phyloP scores from a whole-genome alignment of 2,113 vertebrate species.

The Anolis carolinensis region DNA sequence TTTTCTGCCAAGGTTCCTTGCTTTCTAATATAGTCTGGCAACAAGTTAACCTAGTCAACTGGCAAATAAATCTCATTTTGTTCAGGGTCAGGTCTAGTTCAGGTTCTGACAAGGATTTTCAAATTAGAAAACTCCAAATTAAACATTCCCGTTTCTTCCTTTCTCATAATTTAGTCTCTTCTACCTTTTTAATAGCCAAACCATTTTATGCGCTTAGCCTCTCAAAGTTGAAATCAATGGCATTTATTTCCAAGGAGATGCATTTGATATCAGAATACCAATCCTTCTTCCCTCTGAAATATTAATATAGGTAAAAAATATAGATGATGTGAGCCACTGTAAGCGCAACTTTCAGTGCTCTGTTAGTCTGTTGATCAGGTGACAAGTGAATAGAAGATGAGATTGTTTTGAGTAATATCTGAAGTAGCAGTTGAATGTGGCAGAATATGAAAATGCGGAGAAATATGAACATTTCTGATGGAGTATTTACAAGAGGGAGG shows the following conservation, averaged over 20 bases:
- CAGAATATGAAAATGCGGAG: conserved; percentile 15
- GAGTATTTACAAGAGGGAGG: conserved; percentile 35
- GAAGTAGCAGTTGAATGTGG: conserved; percentile 31
- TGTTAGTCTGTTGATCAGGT: conserved; percentile 21
- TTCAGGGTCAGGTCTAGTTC: conserved; percentile 10
- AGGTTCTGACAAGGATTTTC: not conserved
- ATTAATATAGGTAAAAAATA: conserved; percentile 35
- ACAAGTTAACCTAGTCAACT: not conserved
- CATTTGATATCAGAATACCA: conserved; percentile 30
- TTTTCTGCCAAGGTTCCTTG: not conserved
- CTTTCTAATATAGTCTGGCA: not conserved
- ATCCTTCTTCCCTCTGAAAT: conserved; percentile 23
- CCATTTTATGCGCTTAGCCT: conserved; percentile 12
- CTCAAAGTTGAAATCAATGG: conserved; percentile 6
- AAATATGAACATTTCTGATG: conserved; percentile 5
- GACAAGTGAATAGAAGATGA: conserved; percentile 37
- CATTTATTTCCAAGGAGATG: conserved; percentile 28
- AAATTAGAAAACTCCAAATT: conserved; percentile 19
- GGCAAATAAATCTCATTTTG: not conserved
- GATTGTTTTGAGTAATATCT: conserved; percentile 25
- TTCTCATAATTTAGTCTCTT: not conserved
- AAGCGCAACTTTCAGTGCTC: conserved; percentile 26
- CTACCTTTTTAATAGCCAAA: not conserved
- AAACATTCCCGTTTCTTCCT: not conserved
- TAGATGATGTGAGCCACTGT: conserved; percentile 7